A percentile compares a stretch with the other conserved stretches of the same genome.
Conservation (phyloP, 1,140 invertebrate genomes). For the Trichonephila clavata region DNA sequence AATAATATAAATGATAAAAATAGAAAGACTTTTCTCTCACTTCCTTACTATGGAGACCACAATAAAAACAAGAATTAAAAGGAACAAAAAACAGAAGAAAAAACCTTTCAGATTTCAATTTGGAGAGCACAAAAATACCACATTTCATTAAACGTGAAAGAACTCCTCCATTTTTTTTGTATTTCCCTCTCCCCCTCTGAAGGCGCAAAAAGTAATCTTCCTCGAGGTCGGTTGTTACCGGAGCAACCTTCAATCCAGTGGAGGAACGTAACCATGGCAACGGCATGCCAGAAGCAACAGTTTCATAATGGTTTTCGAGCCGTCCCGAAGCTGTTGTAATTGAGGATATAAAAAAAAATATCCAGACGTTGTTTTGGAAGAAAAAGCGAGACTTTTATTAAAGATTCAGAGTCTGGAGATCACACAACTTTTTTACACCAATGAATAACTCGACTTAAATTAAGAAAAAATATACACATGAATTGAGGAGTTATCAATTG, state of each 20-base stretch:
- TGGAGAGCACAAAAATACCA: background rate
- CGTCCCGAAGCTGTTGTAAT: background rate
- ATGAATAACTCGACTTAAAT: no score
- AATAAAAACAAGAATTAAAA: background rate
- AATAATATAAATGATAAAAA: background rate
- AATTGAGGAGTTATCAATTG: no score
- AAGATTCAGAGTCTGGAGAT: no score
- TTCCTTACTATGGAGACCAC: background rate
- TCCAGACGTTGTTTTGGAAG: background rate
- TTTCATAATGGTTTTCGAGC: background rate
- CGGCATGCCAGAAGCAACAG: slow-evolving; percentile 34
- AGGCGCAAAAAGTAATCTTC: background rate
- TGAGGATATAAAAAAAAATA: background rate
- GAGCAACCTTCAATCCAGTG: slow-evolving; percentile 10
- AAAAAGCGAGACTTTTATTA: background rate
- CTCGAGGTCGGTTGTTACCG: background rate
- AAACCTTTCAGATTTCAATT: background rate
- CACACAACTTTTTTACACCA: no score
- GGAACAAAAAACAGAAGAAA: background rate
- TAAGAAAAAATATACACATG: no score
- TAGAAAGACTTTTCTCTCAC: background rate
- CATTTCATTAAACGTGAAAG: background rate
- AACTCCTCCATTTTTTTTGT: background rate
- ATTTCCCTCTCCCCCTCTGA: background rate
- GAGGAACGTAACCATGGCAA: slow-evolving; percentile 36